Evolutionary conservation across 2,888 invertebrate genomes (phyloP).

Genomic region (Poecilobothrus nobilitatus): DNA sequence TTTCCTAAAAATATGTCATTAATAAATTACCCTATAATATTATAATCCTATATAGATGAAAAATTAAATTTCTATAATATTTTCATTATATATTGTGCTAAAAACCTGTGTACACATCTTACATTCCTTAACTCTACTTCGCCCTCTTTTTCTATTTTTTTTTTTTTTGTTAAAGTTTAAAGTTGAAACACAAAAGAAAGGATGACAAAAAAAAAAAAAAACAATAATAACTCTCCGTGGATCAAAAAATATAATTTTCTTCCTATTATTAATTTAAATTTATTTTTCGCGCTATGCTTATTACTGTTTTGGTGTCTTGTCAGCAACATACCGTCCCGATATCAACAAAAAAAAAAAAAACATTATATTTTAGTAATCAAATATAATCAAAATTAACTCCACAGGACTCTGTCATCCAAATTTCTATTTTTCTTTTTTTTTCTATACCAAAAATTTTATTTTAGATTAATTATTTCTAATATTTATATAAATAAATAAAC

Average conservation of each 20-base stretch:
- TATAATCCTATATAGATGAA: no score
- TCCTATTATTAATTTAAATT: not conserved
- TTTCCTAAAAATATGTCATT: no score
- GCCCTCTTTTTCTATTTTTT: no score
- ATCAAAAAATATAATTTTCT: not conserved
- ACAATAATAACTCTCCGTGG: not conserved
- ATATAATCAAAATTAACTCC: constrained; percentile 20
- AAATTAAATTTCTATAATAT: no score
- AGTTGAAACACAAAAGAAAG: no score
- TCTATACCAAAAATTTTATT: constrained; percentile 14
- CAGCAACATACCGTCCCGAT: constrained; percentile 19
- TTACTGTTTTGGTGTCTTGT: not conserved
- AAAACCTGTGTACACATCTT: no score
- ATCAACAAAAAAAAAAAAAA: constrained; percentile 17
- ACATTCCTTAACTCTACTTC: no score
- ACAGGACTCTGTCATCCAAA: not conserved
- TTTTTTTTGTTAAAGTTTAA: no score
- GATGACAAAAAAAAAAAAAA: no score
- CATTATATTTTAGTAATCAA: constrained; percentile 14
- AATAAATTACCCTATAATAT: no score
- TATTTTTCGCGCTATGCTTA: not conserved
- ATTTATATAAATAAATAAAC: no score
- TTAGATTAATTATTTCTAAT: constrained; percentile 20
- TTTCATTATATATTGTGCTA: no score
- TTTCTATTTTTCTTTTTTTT: constrained; percentile 17